A percentile compares a stretch with the other conserved stretches of the same genome.
Conservation (phyloP, 1,140 invertebrate genomes). For the Metopolophium dirhodum region DNA sequence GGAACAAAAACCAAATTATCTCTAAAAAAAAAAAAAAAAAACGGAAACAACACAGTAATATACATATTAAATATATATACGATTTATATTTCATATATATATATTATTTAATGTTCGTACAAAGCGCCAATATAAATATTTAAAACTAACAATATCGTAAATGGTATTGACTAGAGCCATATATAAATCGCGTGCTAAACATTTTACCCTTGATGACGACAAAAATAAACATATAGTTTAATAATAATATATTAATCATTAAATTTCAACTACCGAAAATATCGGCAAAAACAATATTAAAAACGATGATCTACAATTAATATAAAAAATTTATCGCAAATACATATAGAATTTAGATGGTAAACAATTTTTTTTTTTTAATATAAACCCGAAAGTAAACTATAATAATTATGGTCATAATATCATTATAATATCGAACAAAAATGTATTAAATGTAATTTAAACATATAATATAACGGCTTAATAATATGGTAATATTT, state of each 20-base stretch:
- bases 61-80: neutral
- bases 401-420: neutral
- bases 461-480: conserved; percentile 28
- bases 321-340: neutral
- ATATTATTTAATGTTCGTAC: neutral
- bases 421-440: neutral
- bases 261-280: conserved; percentile 18
- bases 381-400: neutral
- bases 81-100: neutral
- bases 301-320: neutral
- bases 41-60: neutral
- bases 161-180: conserved; percentile 38
- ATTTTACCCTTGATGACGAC: conserved; percentile 8
- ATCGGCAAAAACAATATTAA: neutral
- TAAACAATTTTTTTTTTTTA: conserved; percentile 33
- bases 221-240: conserved; percentile 23
- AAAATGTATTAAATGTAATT: neutral
- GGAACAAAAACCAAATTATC: neutral
- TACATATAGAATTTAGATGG: conserved; percentile 33
- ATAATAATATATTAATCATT: conserved; percentile 21
- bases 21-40: neutral
- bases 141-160: conserved; percentile 32
- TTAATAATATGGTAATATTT: neutral
- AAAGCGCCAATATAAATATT: conserved; percentile 37
- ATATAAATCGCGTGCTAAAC: conserved; percentile 26